phyloP scores from a whole-genome alignment of 2,113 vertebrate genomes.

The Ifrita kowaldi region DNA sequence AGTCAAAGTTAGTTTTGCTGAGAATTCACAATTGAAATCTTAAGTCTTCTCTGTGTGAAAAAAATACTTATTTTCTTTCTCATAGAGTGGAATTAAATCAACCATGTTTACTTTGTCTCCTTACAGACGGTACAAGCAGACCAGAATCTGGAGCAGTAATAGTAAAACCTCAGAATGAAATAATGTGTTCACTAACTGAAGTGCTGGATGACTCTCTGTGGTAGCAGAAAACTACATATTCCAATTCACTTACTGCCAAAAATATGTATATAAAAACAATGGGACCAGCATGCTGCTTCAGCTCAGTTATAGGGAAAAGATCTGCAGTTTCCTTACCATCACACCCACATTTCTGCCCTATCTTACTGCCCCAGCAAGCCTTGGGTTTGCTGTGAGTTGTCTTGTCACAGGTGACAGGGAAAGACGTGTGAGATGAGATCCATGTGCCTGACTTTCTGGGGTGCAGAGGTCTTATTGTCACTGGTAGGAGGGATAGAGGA shows the following conservation, averaged over 20 bases:
- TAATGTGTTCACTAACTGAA: slow-evolving; percentile 27
- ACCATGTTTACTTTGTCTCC: neutral
- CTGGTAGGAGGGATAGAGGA: neutral
- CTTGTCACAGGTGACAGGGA: neutral
- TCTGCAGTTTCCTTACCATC: neutral
- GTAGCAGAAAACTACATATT: slow-evolving; percentile 48
- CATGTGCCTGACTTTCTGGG: neutral
- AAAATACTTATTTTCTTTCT: slow-evolving; percentile 9
- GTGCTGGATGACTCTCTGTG: slow-evolving; percentile 30
- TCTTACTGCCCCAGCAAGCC: neutral
- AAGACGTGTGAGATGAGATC: neutral
- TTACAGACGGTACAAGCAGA: neutral
- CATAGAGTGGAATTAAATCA: neutral
- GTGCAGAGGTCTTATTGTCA: neutral
- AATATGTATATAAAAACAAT: slow-evolving; percentile 39
- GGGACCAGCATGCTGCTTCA: neutral
- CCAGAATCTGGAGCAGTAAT: slow-evolving; percentile 5
- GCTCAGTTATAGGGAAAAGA: neutral
- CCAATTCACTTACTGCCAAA: slow-evolving; percentile 36
- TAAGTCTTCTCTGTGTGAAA: slow-evolving; percentile 18
- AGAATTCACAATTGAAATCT: slow-evolving; percentile 32
- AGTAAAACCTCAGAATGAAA: slow-evolving; percentile 46
- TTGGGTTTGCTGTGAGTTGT: neutral
- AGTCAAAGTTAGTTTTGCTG: neutral
- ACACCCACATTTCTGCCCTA: neutral